Evolutionary conservation across 2,888 invertebrate species (phyloP).

Genomic region (Omphaloscelis lunosa): DNA sequence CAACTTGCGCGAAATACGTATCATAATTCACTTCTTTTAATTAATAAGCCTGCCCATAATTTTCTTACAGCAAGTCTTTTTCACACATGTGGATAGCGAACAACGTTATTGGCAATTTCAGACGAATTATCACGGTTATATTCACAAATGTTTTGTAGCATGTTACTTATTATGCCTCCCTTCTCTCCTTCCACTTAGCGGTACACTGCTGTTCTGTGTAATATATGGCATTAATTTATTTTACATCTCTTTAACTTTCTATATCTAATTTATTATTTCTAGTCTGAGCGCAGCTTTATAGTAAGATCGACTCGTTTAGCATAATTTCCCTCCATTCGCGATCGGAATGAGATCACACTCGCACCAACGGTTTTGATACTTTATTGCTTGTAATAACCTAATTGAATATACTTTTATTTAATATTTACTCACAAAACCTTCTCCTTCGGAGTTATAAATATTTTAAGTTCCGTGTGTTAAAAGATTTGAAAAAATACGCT

Average conservation of each 20-base stretch:
- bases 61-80: not conserved
- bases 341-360: constrained; percentile 41
- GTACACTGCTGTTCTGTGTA: too few relatives aligned
- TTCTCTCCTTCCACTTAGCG: too few relatives aligned
- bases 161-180: too few relatives aligned
- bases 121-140: too few relatives aligned
- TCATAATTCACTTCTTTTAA: not conserved
- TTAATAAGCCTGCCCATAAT: not conserved
- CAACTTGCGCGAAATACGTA: not conserved
- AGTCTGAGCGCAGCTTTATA: constrained; percentile 18
- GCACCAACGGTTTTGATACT: constrained; percentile 24
- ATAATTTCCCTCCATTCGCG: constrained; percentile 52
- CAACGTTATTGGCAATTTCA: not conserved
- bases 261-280: not conserved
- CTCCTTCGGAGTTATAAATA: not conserved
- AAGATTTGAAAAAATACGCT: not conserved
- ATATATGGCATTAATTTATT: not conserved
- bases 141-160: too few relatives aligned
- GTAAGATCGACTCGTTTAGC: constrained; percentile 41
- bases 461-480: not conserved
- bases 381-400: constrained; percentile 18
- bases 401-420: constrained; percentile 29
- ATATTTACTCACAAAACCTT: constrained; percentile 5
- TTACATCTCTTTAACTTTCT: not conserved
- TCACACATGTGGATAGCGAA: not conserved